Percentiles rank a stretch among this genome's conserved stretches.
phyloP scores from a whole-genome alignment of 2,113 vertebrate species.

The Pseudorectes ferrugineus region DNA sequence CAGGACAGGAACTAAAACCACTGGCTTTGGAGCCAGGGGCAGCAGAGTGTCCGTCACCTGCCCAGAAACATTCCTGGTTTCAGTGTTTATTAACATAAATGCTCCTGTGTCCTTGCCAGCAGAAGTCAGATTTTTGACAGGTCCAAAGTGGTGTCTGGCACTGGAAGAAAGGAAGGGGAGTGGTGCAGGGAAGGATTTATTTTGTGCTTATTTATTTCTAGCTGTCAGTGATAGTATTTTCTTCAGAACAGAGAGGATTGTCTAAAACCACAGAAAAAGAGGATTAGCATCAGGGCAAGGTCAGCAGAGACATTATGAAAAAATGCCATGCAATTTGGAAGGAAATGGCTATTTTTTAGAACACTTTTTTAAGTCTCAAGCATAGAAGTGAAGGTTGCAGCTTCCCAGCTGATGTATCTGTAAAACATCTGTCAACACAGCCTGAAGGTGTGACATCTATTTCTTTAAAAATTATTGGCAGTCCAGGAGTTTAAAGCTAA shows the following conservation, averaged over 20 bases:
- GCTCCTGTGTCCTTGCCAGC: not conserved
- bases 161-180: not conserved
- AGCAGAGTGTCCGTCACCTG: accelerated
- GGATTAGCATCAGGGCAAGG: not conserved
- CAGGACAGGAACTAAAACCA: not conserved
- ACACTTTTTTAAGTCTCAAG: not conserved
- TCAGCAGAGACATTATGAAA: not conserved
- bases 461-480: not conserved
- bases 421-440: not conserved
- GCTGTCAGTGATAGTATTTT: not conserved
- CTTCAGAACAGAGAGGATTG: not conserved
- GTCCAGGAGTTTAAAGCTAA: not conserved
- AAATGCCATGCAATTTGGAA: not conserved
- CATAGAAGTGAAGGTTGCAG: not conserved
- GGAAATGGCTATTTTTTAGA: not conserved
- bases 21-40: not conserved
- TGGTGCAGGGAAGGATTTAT: not conserved
- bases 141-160: not conserved
- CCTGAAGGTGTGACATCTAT: not conserved
- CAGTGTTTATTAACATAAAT: not conserved
- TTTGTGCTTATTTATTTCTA: not conserved
- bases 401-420: not conserved
- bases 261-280: not conserved
- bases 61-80: not conserved
- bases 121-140: not conserved